Base-by-base conservation (phyloP, 2,113 vertebrate species). In the Anarrhichthys ocellatus region DNA sequence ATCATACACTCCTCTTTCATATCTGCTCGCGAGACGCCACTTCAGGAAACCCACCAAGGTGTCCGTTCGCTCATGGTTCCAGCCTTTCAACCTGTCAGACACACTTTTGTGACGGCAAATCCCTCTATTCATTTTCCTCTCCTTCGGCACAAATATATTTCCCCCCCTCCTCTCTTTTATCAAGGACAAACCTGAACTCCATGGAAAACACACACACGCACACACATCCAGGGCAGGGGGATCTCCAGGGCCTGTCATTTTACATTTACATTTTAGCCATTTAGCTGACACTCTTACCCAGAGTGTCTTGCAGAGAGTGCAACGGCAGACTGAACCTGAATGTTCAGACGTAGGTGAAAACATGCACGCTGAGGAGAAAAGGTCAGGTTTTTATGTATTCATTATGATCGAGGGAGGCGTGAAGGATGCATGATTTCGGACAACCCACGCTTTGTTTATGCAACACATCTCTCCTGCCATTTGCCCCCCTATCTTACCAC, bases 231-330 rank as follows among this genome's bases (percentile, higher is more conserved):
- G 92, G 88, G 83, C 88, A 90, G 65, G 85, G 90, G 93, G 84
- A 90, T 93, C 82, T 94, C 90, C 92, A 93, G 81, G 94, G 88
- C 89, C 17, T 93, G 92, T 94, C 95, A 91, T 89, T 88, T 77
- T 72, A 81, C 90, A 92, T 94, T 94, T 92, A 90, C 87, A 81
- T 90, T 88, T 85, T 74, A 90, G 92, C 84, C 90, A 50, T 91
- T 93, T 88, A 87, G 87, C 87, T 56, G 91, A 89, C 72, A 69
- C 87, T 87, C 78, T 88, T 17, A 92, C 90, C 87, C 86, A 17
- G 80, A 81, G 88, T 85, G 92, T 91, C 93, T 84, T 62, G 81
- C 83, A 76, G 66, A 76, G 88, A 89, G 81, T 58, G 63, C 59
- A 5, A 5, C 24, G 20, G 76, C 65, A 48, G 67, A 38, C 86